Evolutionary conservation across 2,888 invertebrate species (phyloP).

Genomic region (Apodemia mormo): DNA sequence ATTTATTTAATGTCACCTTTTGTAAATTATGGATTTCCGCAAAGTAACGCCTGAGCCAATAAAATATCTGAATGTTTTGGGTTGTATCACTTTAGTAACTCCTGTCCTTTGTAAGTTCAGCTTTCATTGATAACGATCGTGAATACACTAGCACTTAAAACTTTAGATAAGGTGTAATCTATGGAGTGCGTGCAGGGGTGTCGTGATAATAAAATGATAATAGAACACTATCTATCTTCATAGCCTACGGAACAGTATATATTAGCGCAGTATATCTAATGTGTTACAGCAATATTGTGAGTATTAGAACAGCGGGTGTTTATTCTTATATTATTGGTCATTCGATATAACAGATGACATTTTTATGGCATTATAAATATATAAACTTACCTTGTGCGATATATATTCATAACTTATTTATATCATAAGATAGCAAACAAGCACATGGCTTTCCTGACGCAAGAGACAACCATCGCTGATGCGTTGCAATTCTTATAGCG

Average conservation of each 20-base stretch:
- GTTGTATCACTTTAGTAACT: not conserved
- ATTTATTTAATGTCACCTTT: no score
- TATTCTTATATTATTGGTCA: conserved; percentile 4
- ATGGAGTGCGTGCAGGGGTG: conserved; percentile 38
- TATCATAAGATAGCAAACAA: no score
- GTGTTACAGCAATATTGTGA: not conserved
- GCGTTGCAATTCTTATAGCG: no score
- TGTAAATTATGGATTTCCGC: no score
- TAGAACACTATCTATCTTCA: conserved; percentile 4
- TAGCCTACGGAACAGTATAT: not conserved
- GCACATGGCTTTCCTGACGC: no score
- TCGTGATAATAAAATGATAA: conserved; percentile 35
- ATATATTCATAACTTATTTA: no score
- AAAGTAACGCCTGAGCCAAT: no score
- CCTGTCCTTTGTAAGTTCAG: not conserved
- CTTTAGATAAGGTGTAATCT: conserved; percentile 39
- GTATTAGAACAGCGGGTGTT: not conserved
- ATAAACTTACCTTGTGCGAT: not conserved
- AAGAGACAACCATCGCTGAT: no score
- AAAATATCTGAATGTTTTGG: no score
- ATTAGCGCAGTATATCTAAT: not conserved
- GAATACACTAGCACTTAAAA: conserved; percentile 31
- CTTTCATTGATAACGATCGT: conserved; percentile 7
- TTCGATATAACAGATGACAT: not conserved
- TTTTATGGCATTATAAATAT: not conserved